Evolutionary conservation across 2,888 invertebrate genomes (phyloP).

Genomic region (Eilema sororculum): DNA sequence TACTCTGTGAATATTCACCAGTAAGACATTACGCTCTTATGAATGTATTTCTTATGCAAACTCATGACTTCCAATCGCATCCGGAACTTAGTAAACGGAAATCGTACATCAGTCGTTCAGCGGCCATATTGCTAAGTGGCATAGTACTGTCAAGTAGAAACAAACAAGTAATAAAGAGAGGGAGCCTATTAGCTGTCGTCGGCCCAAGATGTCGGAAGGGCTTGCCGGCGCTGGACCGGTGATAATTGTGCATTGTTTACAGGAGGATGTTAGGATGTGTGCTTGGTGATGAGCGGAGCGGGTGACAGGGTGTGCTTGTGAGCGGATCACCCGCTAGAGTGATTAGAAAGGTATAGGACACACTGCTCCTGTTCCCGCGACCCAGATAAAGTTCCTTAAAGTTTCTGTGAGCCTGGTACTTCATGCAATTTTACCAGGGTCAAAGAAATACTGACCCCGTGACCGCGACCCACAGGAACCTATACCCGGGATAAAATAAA

Average conservation of each 20-base stretch:
- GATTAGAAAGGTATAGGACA: too few species aligned
- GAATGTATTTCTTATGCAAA: neutral
- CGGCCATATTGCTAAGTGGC: slow-evolving; percentile 15
- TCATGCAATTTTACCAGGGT: too few species aligned
- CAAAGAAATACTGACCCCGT: too few species aligned
- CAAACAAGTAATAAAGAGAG: slow-evolving; percentile 36
- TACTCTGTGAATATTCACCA: too few species aligned
- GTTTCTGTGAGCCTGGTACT: too few species aligned
- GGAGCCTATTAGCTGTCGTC: slow-evolving; percentile 40
- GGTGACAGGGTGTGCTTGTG: neutral
- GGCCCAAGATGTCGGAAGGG: slow-evolving; percentile 66
- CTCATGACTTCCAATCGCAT: slow-evolving; percentile 6
- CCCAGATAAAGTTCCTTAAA: too few species aligned
- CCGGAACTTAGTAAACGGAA: slow-evolving; percentile 12
- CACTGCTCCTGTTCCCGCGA: too few species aligned
- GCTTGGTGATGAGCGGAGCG: slow-evolving; percentile 15
- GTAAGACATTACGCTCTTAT: too few species aligned
- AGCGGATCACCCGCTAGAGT: neutral
- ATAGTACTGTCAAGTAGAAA: slow-evolving; percentile 17
- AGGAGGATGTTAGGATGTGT: slow-evolving; percentile 26
- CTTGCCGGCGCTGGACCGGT: slow-evolving; percentile 67
- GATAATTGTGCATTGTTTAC: slow-evolving; percentile 77
- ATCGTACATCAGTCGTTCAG: slow-evolving; percentile 16
- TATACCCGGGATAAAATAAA: too few species aligned
- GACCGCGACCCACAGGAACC: too few species aligned